Evolutionary conservation across 2,888 invertebrate species (phyloP).

Genomic region (Watsonalla binaria): DNA sequence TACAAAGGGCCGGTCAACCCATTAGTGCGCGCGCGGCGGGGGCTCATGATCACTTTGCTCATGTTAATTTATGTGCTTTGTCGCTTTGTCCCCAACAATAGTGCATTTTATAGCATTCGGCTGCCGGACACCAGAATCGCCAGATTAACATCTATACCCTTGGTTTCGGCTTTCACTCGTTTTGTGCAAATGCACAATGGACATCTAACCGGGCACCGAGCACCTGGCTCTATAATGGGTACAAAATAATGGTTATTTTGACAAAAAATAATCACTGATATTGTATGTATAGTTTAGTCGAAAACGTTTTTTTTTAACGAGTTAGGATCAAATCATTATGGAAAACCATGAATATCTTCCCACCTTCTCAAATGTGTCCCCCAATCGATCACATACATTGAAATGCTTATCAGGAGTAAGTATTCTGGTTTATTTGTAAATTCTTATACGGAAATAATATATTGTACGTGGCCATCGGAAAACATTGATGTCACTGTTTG

Average conservation of each 20-base stretch:
- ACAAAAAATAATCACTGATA: slow-evolving; percentile 19
- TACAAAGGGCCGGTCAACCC: slow-evolving; percentile 59
- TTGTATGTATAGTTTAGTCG: not conserved
- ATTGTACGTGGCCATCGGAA: no score
- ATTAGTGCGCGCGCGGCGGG: slow-evolving; percentile 66
- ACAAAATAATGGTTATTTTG: slow-evolving; percentile 39
- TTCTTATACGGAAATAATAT: no score
- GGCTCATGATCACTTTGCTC: slow-evolving; percentile 75
- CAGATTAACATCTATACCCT: slow-evolving; percentile 71
- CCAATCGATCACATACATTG: no score
- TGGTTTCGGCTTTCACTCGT: slow-evolving; percentile 69
- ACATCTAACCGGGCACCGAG: slow-evolving; percentile 51
- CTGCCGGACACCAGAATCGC: slow-evolving; percentile 74
- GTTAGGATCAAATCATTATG: no score
- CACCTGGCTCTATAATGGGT: slow-evolving; percentile 68
- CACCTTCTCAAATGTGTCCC: no score
- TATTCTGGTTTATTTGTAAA: no score
- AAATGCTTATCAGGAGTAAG: no score
- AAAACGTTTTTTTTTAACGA: not conserved
- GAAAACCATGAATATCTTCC: no score
- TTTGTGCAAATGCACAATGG: slow-evolving; percentile 73
- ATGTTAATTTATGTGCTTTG: slow-evolving; percentile 78
- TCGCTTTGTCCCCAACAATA: slow-evolving; percentile 66
- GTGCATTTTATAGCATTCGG: slow-evolving; percentile 67
- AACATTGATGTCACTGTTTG: no score